Conservation (phyloP, 37 sponge, comb jelly and placozoan species). For the Spongilla lacustris region DNA sequence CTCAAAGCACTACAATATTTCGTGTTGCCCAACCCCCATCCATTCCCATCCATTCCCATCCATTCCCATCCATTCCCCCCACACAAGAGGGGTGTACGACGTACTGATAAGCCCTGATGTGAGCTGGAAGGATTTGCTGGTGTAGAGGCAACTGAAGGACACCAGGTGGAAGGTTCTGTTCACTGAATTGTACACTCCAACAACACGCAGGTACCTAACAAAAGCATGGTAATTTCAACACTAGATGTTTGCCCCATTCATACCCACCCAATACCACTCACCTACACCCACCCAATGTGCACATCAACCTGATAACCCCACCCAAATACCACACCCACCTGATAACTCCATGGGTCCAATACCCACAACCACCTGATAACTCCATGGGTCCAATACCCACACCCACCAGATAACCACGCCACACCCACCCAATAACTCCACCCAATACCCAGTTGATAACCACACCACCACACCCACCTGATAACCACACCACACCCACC, state of each 20-base stretch:
- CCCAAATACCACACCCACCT: not conserved
- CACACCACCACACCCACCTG: not conserved
- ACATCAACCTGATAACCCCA: not conserved
- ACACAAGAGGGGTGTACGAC: not conserved
- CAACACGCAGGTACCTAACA: slow-evolving; percentile 74
- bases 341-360: not conserved
- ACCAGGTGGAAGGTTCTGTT: slow-evolving; percentile 87
- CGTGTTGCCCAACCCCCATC: not conserved
- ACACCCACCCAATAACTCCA: not conserved
- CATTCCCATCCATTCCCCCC: not conserved
- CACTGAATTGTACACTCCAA: slow-evolving; percentile 85
- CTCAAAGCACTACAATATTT: not conserved
- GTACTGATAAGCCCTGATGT: slow-evolving; percentile 61
- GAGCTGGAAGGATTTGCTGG: slow-evolving; percentile 57
- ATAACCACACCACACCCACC: not conserved
- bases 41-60: not conserved
- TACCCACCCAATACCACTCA: too few species aligned
- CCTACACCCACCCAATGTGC: too few species aligned
- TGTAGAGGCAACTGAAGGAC: slow-evolving; percentile 78
- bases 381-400: not conserved
- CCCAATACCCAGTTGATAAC: not conserved
- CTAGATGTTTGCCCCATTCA: too few species aligned
- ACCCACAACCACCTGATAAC: not conserved
- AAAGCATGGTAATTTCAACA: not conserved
- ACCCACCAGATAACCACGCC: not conserved